These are phyloP conservation scores for Trachelus iudaicus DNA, from an alignment of 2,888 invertebrate species.

Conservation along the genomic window DNA sequence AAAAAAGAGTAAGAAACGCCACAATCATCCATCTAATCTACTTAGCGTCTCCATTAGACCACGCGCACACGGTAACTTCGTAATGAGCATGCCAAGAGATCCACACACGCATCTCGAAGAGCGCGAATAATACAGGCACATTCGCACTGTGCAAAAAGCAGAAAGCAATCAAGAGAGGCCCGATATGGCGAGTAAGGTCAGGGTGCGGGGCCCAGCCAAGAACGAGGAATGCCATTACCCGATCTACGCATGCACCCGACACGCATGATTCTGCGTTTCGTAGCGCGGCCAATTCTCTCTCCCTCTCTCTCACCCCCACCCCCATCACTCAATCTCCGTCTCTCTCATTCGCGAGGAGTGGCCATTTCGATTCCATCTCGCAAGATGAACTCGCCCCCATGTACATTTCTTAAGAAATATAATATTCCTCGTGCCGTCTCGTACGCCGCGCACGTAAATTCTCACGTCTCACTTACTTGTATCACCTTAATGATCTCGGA, in stretches of 20 bases:
- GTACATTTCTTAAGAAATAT: background rate
- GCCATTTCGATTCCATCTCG: background rate
- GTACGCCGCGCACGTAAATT: background rate
- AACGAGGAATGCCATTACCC: conserved; percentile 58
- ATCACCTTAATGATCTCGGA: background rate
- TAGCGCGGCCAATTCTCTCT: conserved; percentile 16
- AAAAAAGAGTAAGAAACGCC: background rate
- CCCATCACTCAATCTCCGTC: background rate
- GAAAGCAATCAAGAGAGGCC: conserved; percentile 57
- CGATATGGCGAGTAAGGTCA: conserved; percentile 61
- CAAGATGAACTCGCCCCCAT: background rate
- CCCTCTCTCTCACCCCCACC: conserved; percentile 1
- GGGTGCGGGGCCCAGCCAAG: conserved; percentile 52
- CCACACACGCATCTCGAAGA: conserved; percentile 1
- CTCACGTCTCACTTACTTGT: background rate
- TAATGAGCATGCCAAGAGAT: conserved; percentile 26
- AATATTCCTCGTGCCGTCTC: background rate
- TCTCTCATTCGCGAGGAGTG: background rate
- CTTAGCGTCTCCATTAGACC: conserved; percentile 44
- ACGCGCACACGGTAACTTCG: conserved; percentile 33
- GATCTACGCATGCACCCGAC: conserved; percentile 30
- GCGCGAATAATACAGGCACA: conserved; percentile 27
- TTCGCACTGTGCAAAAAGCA: conserved; percentile 49
- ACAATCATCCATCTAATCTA: conserved; percentile 39
- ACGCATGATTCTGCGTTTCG: conserved; percentile 34